Percentiles rank a stretch among this genome's conserved stretches.
Evolutionary conservation across 2,888 invertebrate species (phyloP).

Genomic region (Mythimna ferrago): DNA sequence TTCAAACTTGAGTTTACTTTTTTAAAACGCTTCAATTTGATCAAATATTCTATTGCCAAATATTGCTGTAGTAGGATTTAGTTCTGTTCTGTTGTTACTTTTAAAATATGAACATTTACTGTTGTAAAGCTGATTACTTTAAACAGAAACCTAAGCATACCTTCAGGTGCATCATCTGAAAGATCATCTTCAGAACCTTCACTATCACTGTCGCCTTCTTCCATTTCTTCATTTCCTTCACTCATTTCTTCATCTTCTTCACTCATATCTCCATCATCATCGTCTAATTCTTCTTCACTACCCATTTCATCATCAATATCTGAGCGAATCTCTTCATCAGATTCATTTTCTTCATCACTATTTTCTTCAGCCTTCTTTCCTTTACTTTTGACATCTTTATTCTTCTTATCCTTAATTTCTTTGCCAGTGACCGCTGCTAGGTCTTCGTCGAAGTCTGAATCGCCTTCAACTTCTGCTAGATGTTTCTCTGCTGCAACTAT

Average conservation of each 20-base stretch:
- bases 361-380: constrained; percentile 41
- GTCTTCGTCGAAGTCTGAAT: constrained; percentile 92
- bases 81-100: too few species aligned
- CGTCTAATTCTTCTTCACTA: constrained; percentile 57
- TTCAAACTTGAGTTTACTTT: too few species aligned
- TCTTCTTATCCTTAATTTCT: constrained; percentile 71
- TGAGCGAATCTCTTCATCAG: constrained; percentile 58
- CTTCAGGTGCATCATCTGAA: constrained; percentile 70
- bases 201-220: constrained; percentile 52
- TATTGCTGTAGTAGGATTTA: too few species aligned
- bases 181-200: constrained; percentile 47
- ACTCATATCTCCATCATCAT: constrained; percentile 36
- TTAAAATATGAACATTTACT: too few species aligned
- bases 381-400: constrained; percentile 52
- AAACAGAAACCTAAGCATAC: constrained; percentile 54
- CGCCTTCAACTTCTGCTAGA: constrained; percentile 90
- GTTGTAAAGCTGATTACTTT: background rate
- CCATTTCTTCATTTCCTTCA: constrained; percentile 51
- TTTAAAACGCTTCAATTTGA: too few species aligned
- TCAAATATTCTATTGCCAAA: too few species aligned
- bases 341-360: constrained; percentile 58
- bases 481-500: constrained; percentile 92
- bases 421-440: constrained; percentile 90
- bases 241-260: constrained; percentile 58
- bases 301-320: constrained; percentile 58